These are phyloP conservation scores for Cryptus armator DNA, from an alignment of 2,888 invertebrate genomes.

Conservation along the genomic window DNA sequence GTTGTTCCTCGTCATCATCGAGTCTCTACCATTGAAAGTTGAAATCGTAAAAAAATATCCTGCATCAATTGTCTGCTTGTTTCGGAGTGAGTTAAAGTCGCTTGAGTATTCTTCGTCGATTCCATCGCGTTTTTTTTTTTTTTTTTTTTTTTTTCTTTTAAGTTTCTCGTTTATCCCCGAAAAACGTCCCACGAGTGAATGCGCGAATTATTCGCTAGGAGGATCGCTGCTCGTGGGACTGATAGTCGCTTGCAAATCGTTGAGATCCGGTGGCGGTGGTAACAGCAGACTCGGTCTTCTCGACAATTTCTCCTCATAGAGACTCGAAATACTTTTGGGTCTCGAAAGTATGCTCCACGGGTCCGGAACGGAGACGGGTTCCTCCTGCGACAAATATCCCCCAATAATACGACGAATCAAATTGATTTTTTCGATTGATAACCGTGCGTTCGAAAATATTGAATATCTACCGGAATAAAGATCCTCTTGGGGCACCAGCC, in stretches of 20 bases:
- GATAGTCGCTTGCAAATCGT: conserved; percentile 77
- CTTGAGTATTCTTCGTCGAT: conserved; percentile 32
- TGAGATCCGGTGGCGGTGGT: conserved; percentile 77
- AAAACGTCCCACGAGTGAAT: conserved; percentile 22
- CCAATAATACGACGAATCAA: not conserved
- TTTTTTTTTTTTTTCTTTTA: not conserved
- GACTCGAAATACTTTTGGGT: conserved; percentile 80
- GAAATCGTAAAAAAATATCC: conserved; percentile 67
- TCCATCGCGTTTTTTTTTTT: conserved; percentile 25
- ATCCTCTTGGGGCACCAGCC: too few relatives aligned
- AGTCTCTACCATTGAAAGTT: conserved; percentile 58
- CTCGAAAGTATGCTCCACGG: conserved; percentile 80
- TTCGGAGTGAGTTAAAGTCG: conserved; percentile 52
- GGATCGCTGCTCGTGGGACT: conserved; percentile 82
- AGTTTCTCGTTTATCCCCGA: not conserved
- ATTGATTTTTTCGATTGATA: not conserved
- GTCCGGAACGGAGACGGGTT: conserved; percentile 75
- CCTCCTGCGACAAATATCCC: conserved; percentile 74
- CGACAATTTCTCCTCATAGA: conserved; percentile 80
- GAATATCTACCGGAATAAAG: conserved; percentile 10
- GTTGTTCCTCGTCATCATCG: conserved; percentile 4
- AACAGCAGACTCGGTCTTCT: conserved; percentile 81
- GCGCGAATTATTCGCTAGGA: conserved; percentile 76
- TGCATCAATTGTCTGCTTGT: conserved; percentile 52
- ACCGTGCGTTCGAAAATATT: not conserved